phyloP scores from a whole-genome alignment of 2,113 vertebrate species.

The Erythrocercus mccallii region DNA sequence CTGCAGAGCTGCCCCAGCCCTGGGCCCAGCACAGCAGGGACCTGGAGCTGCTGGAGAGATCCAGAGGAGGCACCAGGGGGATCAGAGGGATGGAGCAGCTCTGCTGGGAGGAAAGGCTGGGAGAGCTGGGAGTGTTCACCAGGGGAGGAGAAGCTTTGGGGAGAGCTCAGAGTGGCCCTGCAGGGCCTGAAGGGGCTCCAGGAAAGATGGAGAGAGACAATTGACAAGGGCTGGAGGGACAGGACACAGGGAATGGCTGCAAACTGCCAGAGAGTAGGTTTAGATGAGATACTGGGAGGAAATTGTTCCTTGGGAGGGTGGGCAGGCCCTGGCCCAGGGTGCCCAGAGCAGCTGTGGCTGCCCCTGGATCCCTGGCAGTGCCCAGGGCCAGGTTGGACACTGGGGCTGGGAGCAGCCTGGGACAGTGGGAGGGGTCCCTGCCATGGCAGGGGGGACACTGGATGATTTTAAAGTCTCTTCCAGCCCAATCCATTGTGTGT shows the following conservation, averaged over 20 bases:
- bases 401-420: neutral
- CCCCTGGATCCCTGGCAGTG: neutral
- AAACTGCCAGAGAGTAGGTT: rapidly evolving
- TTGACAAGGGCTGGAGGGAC: rapidly evolving
- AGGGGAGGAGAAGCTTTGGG: neutral
- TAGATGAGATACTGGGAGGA: neutral
- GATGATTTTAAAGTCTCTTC: neutral
- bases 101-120: neutral
- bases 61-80: neutral
- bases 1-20: neutral
- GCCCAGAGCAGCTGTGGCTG: neutral
- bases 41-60: neutral
- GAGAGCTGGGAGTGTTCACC: neutral
- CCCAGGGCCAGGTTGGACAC: neutral
- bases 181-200: rapidly evolving
- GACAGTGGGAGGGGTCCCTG: rapidly evolving
- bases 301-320: rapidly evolving
- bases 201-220: rapidly evolving
- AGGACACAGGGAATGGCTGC: rapidly evolving
- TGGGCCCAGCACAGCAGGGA: neutral
- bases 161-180: neutral
- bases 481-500: neutral
- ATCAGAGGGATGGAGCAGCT: neutral
- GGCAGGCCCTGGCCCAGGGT: neutral
- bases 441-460: rapidly evolving